A percentile compares a stretch with the other conserved stretches of the same genome.
Conservation (phyloP, 2,888 invertebrate species). For the Heteropelma amictum region DNA sequence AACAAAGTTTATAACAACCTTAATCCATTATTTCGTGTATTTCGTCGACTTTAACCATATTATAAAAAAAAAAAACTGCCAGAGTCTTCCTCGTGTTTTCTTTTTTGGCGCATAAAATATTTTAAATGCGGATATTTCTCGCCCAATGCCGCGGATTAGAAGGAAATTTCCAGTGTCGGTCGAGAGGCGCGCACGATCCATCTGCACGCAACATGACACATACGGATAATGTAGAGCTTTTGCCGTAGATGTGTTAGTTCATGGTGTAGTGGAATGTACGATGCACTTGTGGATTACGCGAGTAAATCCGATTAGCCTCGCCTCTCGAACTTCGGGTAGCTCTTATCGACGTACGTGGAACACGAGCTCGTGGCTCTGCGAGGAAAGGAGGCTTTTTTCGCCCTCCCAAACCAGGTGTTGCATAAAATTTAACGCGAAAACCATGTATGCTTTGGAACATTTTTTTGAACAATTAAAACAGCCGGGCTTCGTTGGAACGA, state of each 20-base stretch:
- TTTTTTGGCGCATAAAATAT: neutral
- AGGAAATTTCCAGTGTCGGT: neutral
- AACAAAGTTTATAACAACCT: too few species aligned
- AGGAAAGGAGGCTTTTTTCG: neutral
- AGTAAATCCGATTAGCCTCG: conserved; percentile 49
- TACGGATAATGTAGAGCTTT: conserved; percentile 43
- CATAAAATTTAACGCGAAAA: too few species aligned
- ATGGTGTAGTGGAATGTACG: conserved; percentile 8
- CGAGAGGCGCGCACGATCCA: conserved; percentile 21
- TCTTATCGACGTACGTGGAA: conserved; percentile 22
- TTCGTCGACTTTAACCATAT: too few species aligned
- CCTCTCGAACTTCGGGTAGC: conserved; percentile 28
- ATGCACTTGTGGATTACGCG: conserved; percentile 48
- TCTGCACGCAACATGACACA: conserved; percentile 41
- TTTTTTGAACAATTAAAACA: neutral
- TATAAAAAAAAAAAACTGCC: too few species aligned
- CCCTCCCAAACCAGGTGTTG: neutral
- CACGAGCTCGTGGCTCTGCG: neutral
- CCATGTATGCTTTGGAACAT: neutral
- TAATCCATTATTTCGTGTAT: too few species aligned
- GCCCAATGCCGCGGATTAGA: neutral
- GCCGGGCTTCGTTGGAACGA: too few species aligned
- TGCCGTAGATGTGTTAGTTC: conserved; percentile 3
- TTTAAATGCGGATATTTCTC: neutral
- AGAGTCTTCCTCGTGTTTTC: too few species aligned